Conservation (phyloP, 2,888 invertebrate species). For the Lasioglossum lativentre region DNA sequence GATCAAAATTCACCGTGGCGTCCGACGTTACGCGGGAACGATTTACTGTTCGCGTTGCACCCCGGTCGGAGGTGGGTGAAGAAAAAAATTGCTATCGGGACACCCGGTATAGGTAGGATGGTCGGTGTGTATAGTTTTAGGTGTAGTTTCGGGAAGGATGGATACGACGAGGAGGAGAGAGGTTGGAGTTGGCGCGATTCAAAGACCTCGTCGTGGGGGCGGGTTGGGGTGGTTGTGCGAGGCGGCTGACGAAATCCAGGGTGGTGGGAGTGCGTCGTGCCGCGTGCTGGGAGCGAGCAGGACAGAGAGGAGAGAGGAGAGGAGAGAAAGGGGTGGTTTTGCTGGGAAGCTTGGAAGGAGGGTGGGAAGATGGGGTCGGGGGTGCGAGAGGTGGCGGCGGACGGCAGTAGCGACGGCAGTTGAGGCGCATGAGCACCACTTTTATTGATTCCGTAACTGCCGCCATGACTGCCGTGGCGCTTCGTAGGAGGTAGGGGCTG, state of each 20-base stretch:
- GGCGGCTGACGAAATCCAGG: slow-evolving; percentile 55
- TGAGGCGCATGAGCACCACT: slow-evolving; percentile 85
- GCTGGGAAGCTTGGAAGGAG: slow-evolving; percentile 66
- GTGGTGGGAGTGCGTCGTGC: slow-evolving; percentile 53
- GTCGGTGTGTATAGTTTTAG: slow-evolving; percentile 82
- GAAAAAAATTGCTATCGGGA: slow-evolving; percentile 48
- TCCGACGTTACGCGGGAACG: slow-evolving; percentile 26
- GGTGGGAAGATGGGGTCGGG: slow-evolving; percentile 50
- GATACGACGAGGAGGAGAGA: slow-evolving; percentile 68
- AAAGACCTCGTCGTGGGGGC: slow-evolving; percentile 70
- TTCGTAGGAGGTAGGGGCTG: slow-evolving; percentile 69
- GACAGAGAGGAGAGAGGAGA: slow-evolving; percentile 12
- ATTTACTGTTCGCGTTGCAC: slow-evolving; percentile 33
- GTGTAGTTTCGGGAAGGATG: slow-evolving; percentile 78
- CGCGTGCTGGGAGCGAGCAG: background rate
- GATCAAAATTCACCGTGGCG: slow-evolving; percentile 50
- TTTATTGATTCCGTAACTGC: slow-evolving; percentile 85
- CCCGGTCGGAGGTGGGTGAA: background rate
- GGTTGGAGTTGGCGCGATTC: slow-evolving; percentile 81
- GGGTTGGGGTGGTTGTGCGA: slow-evolving; percentile 52
- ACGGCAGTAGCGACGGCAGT: slow-evolving; percentile 82
- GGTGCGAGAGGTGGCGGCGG: slow-evolving; percentile 66
- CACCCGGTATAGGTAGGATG: slow-evolving; percentile 67
- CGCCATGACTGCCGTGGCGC: slow-evolving; percentile 83
- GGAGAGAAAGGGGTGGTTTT: slow-evolving; percentile 29